These are phyloP conservation scores for Bufo bufo DNA, from an alignment of 2,113 vertebrate genomes.

Conservation along the genomic window DNA sequence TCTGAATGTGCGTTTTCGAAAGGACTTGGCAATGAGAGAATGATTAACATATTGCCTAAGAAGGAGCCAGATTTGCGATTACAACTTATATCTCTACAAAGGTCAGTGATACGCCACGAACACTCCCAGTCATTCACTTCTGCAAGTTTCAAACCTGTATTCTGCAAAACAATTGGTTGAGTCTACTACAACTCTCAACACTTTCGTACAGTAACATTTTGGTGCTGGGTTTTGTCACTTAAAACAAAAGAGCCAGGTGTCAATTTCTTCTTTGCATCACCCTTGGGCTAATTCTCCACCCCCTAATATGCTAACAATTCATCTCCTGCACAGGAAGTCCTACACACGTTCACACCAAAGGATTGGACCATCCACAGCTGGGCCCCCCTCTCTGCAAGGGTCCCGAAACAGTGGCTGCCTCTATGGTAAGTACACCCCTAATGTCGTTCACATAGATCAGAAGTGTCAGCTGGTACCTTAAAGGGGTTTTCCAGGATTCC, in stretches of 20 bases:
- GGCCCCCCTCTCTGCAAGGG: no score
- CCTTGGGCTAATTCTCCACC: background rate
- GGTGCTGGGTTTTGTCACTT: no score
- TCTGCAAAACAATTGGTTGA: background rate
- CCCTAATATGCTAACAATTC: background rate
- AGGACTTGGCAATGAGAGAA: background rate
- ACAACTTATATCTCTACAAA: conserved; percentile 1
- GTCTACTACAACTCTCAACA: background rate
- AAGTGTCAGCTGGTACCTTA: no score
- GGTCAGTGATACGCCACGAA: background rate
- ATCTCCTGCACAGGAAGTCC: no score
- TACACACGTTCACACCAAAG: no score
- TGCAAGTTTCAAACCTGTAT: background rate
- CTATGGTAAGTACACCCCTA: no score
- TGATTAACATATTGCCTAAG: conserved; percentile 13
- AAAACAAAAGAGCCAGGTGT: background rate
- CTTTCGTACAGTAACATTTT: background rate
- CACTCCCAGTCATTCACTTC: background rate
- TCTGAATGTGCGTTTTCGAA: background rate
- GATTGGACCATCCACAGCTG: no score
- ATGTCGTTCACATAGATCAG: no score
- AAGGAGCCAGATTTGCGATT: no score
- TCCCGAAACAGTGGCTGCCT: no score
- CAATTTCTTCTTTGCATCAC: background rate
- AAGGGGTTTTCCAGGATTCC: no score